Base-by-base conservation (phyloP, 2,888 invertebrate genomes). In the Frankliniella fusca region DNA sequence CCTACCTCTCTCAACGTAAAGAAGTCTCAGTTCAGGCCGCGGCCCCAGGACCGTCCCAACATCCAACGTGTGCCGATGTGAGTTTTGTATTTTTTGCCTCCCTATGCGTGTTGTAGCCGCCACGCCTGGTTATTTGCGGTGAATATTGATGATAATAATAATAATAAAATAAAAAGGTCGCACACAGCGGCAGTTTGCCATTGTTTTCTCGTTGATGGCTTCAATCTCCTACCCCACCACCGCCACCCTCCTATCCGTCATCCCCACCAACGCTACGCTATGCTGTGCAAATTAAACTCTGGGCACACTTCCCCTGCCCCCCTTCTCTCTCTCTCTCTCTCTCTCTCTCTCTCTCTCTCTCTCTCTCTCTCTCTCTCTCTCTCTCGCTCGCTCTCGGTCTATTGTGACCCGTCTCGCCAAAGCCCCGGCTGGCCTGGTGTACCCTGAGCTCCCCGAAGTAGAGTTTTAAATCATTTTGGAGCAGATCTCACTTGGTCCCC, bases 201-300 rank as follows among this genome's bases (percentile, higher is more conserved):
- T 76, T 76, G 70, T 76, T 76, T 76, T 27, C 70, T 76, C 70
- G 70, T 76, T 76, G 70, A 76, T 76, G 70, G 70, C 70, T 76
- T 27, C 70, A 76, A 27, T 76, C 70, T 27, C 23, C 23, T 10
- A 76, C 12, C 11, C 23, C 23, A 10, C 70, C 70, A 38, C 38
- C 61, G 18, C 61, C 61, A 7, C 61, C 38, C 38, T 38, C 70
- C 70, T 27, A 54, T 20, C 70, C 70, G 70, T 27, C 70, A 27
- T 27, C 10, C 54, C 20, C 54, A 23, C 70, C 23, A 76, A 76
- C 23, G 12, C 70, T 76, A 27, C 70, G 27, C 70, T 27, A 27
- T 27, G 70, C 70, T 76, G 70, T 76, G 70, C 70, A 76, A 76
- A 76, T 76, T 76, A 76, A 76, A 76, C 70, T 76, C 70, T 11